phyloP scores from a whole-genome alignment of 2,113 vertebrate genomes.

The Bos indicus region DNA sequence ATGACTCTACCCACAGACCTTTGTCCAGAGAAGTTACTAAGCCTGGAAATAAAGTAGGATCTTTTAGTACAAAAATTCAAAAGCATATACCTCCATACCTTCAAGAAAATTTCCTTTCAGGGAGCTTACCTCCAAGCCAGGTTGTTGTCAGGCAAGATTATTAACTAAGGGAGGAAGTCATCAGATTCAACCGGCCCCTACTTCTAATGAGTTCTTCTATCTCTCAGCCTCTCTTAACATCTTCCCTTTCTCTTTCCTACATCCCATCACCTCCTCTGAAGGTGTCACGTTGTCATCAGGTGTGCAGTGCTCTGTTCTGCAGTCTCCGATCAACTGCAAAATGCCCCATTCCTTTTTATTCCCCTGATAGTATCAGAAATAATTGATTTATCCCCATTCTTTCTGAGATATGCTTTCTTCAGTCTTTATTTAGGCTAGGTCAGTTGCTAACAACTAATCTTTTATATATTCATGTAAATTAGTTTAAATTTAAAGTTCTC shows the following conservation, averaged over 20 bases:
- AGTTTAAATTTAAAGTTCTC: neutral
- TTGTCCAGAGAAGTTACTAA: neutral
- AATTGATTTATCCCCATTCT: neutral
- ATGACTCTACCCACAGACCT: neutral
- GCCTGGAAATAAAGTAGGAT: neutral
- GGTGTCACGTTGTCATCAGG: rapidly evolving
- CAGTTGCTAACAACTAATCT: neutral
- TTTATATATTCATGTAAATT: neutral
- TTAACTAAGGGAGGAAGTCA: neutral
- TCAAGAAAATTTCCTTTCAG: neutral
- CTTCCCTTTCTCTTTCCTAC: neutral
- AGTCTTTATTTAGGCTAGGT: neutral
- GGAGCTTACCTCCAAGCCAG: neutral
- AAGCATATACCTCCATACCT: neutral
- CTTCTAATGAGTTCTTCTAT: neutral
- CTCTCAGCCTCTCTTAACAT: neutral
- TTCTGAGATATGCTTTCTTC: neutral
- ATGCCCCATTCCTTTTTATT: neutral
- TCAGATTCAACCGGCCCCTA: neutral
- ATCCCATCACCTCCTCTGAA: neutral
- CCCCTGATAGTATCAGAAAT: neutral
- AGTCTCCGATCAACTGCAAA: neutral
- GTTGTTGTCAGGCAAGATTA: neutral
- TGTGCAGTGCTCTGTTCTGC: neutral
- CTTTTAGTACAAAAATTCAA: neutral